Evolutionary conservation across 2,888 invertebrate genomes (phyloP).

Genomic region (Maniola hyperantus): DNA sequence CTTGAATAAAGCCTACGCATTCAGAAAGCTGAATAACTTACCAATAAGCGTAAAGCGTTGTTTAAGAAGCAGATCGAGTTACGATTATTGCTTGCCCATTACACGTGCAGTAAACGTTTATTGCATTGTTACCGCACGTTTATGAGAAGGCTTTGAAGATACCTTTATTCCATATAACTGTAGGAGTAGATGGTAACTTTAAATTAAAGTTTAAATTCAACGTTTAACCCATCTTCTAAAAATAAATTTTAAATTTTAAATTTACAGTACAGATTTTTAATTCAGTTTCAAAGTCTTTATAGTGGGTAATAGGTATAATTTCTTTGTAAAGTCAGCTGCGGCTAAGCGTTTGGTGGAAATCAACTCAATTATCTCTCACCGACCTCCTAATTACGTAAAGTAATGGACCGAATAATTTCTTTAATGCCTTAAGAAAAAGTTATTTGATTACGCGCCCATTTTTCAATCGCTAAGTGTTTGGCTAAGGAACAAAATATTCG

Average conservation of each 20-base stretch:
- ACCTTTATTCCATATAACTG: constrained; percentile 11
- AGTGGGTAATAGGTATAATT: background rate
- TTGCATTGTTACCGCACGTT: constrained; percentile 30
- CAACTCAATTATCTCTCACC: constrained; percentile 14
- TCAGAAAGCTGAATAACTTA: constrained; percentile 18
- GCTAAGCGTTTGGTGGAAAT: background rate
- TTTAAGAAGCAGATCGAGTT: constrained; percentile 25
- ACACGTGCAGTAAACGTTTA: constrained; percentile 25
- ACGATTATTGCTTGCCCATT: constrained; percentile 27
- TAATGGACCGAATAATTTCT: constrained; percentile 8
- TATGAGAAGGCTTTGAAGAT: constrained; percentile 21
- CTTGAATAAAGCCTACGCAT: constrained; percentile 11
- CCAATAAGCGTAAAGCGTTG: constrained; percentile 26
- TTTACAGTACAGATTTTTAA: too few relatives aligned
- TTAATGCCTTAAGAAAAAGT: background rate
- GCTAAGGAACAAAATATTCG: too few relatives aligned
- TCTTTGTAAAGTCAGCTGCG: background rate
- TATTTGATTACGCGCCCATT: background rate
- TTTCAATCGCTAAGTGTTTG: too few relatives aligned
- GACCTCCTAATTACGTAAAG: constrained; percentile 9
- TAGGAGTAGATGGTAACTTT: background rate
- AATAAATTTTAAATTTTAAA: too few relatives aligned
- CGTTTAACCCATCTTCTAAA: background rate
- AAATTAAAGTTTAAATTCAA: background rate
- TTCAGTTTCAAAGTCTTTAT: background rate